These are phyloP conservation scores for Takifugu bimaculatus DNA, from an alignment of 2,113 vertebrate genomes.

Conservation along the genomic window DNA sequence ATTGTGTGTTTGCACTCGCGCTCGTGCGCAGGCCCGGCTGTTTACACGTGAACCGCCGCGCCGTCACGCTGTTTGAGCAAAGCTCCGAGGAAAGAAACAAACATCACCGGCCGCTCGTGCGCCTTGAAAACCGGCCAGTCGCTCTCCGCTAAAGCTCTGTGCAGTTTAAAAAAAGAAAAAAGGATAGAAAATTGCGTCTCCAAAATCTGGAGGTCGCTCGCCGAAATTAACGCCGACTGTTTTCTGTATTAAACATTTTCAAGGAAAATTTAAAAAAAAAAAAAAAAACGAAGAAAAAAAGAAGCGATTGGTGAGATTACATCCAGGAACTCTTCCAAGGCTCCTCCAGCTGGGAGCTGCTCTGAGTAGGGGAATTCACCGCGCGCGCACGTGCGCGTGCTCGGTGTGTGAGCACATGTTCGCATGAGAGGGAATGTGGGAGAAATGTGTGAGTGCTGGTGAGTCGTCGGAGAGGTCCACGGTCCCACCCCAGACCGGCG, in stretches of 20 bases:
- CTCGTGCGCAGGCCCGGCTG: slow-evolving; percentile 50
- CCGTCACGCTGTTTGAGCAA: slow-evolving; percentile 66
- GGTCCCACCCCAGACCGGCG: slow-evolving; percentile 48
- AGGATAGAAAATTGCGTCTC: slow-evolving; percentile 1
- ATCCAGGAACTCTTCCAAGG: slow-evolving; percentile 64
- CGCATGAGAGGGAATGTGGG: slow-evolving; percentile 42
- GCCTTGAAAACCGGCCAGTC: slow-evolving; percentile 56
- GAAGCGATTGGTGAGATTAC: slow-evolving; percentile 61
- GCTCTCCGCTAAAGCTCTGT: slow-evolving; percentile 54
- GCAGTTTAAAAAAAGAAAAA: slow-evolving; percentile 40
- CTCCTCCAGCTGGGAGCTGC: slow-evolving; percentile 48
- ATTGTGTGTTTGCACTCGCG: slow-evolving; percentile 19
- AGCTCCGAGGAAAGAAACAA: slow-evolving; percentile 65
- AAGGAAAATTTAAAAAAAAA: too few species aligned
- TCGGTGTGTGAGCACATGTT: slow-evolving; percentile 13
- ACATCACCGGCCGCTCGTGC: slow-evolving; percentile 67
- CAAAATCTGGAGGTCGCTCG: too few species aligned
- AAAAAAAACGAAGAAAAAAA: slow-evolving; percentile 48
- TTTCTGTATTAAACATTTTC: too few species aligned
- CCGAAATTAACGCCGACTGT: too few species aligned
- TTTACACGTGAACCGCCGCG: slow-evolving; percentile 62
- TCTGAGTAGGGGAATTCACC: slow-evolving; percentile 55
- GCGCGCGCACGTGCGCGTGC: slow-evolving; percentile 23
- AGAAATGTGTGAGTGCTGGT: slow-evolving; percentile 34
- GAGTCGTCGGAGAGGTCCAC: slow-evolving; percentile 31